Percentiles rank a stretch among this genome's conserved stretches.
Evolutionary conservation across 2,797 vertebrate species (phyloP).

Genomic region (Somateria mollissima): DNA sequence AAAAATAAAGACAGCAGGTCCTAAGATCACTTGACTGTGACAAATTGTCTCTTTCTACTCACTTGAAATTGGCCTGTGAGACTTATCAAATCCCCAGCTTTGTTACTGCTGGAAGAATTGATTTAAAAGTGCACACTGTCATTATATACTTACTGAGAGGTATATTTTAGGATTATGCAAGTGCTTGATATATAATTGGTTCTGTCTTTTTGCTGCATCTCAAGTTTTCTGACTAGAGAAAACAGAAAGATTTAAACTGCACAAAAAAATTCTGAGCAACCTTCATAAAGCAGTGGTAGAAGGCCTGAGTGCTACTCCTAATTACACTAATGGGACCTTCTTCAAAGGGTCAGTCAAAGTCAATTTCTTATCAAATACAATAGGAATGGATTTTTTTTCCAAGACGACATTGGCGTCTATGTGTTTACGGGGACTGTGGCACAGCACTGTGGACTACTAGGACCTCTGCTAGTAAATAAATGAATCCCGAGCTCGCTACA

Average conservation of each 20-base stretch:
- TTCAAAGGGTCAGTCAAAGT: conserved; percentile 17
- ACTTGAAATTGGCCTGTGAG: conserved; percentile 55
- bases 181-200: conserved; percentile 22
- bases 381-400: background rate
- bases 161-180: conserved; percentile 63
- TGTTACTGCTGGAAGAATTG: conserved; percentile 49
- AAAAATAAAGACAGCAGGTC: conserved; percentile 39
- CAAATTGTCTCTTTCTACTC: conserved; percentile 58
- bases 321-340: conserved; percentile 24
- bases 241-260: conserved; percentile 1
- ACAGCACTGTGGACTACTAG: background rate
- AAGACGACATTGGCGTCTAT: background rate
- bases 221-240: background rate
- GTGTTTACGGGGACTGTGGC: background rate
- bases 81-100: conserved; percentile 51
- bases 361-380: background rate
- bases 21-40: conserved; percentile 62
- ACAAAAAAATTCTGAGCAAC: background rate
- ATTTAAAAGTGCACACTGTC: conserved; percentile 43
- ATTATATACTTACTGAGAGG: conserved; percentile 60
- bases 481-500: background rate
- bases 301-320: background rate
- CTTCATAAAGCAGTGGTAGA: background rate
- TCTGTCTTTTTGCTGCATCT: background rate
- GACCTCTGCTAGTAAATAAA: background rate